Percentiles rank a stretch among this genome's conserved stretches.
These are phyloP conservation scores for Corydoras maculifer DNA, from an alignment of 2,113 vertebrate genomes.

Conservation along the genomic window DNA sequence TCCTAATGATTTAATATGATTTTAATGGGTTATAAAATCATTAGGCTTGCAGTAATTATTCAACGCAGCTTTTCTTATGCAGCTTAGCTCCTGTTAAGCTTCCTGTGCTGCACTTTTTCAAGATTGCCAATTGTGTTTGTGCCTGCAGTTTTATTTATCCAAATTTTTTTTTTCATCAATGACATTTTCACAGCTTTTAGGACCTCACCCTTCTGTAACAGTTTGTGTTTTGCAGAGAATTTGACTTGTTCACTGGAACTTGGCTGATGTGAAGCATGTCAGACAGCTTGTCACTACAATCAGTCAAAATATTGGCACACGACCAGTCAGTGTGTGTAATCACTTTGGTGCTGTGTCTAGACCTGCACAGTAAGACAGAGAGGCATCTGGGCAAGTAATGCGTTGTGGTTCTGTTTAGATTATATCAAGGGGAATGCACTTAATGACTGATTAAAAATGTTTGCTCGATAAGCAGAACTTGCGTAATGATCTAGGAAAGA, in stretches of 20 bases:
- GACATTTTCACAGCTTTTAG: too few relatives aligned
- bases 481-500: too few relatives aligned
- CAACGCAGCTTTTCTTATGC: too few relatives aligned
- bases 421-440: neutral
- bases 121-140: too few relatives aligned
- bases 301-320: neutral
- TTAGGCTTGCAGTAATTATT: too few relatives aligned
- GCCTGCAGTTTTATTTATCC: too few relatives aligned
- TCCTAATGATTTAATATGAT: too few relatives aligned
- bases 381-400: neutral
- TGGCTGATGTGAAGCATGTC: neutral
- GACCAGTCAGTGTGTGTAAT: neutral
- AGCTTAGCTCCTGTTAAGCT: too few relatives aligned
- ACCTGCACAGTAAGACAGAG: neutral
- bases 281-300: slow-evolving; percentile 4
- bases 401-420: neutral
- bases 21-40: too few relatives aligned
- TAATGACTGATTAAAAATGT: neutral
- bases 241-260: neutral
- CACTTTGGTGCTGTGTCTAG: neutral
- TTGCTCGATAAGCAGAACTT: neutral
- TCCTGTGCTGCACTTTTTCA: too few relatives aligned
- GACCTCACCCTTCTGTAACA: neutral
- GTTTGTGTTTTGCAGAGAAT: neutral
- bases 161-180: too few relatives aligned